phyloP scores from a whole-genome alignment of 2,888 invertebrate species.

The Heliconius sara region DNA sequence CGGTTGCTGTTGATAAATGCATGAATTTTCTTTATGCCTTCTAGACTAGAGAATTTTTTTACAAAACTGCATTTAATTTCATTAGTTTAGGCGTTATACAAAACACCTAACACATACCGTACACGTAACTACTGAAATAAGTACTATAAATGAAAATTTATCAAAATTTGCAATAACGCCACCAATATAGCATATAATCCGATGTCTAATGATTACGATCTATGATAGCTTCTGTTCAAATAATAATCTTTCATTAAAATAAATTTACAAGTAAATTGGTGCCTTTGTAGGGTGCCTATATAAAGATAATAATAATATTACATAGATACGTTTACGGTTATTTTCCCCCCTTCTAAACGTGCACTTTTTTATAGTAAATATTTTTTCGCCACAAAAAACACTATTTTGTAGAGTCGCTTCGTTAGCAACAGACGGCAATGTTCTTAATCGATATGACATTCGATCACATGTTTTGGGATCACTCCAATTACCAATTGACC shows the following conservation, averaged over 20 bases:
- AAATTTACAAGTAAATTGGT: not conserved
- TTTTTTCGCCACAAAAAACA: not conserved
- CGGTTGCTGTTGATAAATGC: too few relatives aligned
- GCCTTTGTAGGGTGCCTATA: not conserved
- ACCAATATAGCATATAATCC: too few relatives aligned
- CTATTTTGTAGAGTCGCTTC: not conserved
- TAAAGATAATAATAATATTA: too few relatives aligned
- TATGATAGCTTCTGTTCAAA: not conserved
- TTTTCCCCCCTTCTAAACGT: not conserved
- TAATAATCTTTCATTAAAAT: not conserved
- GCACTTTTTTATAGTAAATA: not conserved
- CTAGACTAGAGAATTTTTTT: too few relatives aligned
- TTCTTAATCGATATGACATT: constrained; percentile 18
- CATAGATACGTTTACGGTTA: not conserved
- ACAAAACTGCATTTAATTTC: too few relatives aligned
- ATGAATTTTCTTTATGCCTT: too few relatives aligned
- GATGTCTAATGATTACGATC: not conserved
- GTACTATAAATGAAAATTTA: too few relatives aligned
- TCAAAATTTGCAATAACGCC: too few relatives aligned
- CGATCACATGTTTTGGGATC: constrained; percentile 8
- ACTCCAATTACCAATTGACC: constrained; percentile 23
- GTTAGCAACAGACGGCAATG: constrained; percentile 7
- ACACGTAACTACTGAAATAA: too few relatives aligned
- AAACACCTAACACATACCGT: too few relatives aligned
- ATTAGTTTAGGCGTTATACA: too few relatives aligned